phyloP scores from a whole-genome alignment of 2,113 vertebrate genomes.

The Cololabis saira region DNA sequence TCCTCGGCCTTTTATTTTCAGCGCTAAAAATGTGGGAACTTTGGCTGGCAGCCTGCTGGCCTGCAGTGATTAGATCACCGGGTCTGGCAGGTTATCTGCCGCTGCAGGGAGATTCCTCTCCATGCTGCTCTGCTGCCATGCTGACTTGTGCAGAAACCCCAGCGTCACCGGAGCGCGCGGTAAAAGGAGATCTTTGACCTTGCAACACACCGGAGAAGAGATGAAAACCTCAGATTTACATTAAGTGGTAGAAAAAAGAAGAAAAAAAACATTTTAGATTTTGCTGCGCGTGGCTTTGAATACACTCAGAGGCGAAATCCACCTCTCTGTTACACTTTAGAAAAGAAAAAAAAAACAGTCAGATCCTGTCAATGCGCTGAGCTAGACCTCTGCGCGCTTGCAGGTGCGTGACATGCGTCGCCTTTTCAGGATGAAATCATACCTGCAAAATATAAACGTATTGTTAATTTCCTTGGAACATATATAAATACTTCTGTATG shows the following conservation, averaged over 20 bases:
- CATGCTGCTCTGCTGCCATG: slow-evolving; percentile 57
- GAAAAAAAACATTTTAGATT: slow-evolving; percentile 21
- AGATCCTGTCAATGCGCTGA: slow-evolving; percentile 8
- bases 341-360: neutral
- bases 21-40: slow-evolving; percentile 19
- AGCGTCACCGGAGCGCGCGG: slow-evolving; percentile 66
- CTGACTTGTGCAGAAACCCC: slow-evolving; percentile 72
- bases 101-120: slow-evolving; percentile 66
- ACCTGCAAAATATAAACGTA: too few species aligned
- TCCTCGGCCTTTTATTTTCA: slow-evolving; percentile 28
- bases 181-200: slow-evolving; percentile 84
- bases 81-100: slow-evolving; percentile 47
- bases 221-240: slow-evolving; percentile 67
- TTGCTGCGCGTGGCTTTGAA: slow-evolving; percentile 32
- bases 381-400: slow-evolving; percentile 22
- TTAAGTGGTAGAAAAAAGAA: slow-evolving; percentile 14
- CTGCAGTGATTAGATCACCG: slow-evolving; percentile 52
- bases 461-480: slow-evolving; percentile 8
- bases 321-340: slow-evolving; percentile 9
- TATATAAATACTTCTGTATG: neutral
- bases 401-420: slow-evolving; percentile 36
- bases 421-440: slow-evolving; percentile 8
- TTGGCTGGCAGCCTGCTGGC: slow-evolving; percentile 45
- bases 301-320: slow-evolving; percentile 25
- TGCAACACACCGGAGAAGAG: slow-evolving; percentile 65